Percentiles rank a stretch among this genome's conserved stretches.
Evolutionary conservation across 2,888 invertebrate genomes (phyloP).

Genomic region (Cosmia trapezina): DNA sequence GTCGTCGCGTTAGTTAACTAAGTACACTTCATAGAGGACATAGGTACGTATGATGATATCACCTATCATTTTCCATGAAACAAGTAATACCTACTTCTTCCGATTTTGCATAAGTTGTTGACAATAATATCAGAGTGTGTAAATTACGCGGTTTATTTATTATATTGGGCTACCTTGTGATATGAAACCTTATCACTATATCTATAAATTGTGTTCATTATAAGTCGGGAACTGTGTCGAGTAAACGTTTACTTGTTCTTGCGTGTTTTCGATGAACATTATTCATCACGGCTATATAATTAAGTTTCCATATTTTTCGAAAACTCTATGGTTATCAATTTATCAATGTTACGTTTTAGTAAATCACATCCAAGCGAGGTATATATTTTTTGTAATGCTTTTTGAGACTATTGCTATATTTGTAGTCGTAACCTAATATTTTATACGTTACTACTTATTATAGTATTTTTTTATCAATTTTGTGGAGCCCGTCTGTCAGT

Average conservation of each 20-base stretch:
- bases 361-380: constrained; percentile 76
- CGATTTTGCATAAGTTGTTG: constrained; percentile 49
- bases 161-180: constrained; percentile 81
- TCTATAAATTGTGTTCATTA: constrained; percentile 85
- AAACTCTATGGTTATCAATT: constrained; percentile 48
- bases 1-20: neutral
- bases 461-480: constrained; percentile 19
- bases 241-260: constrained; percentile 78
- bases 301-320: constrained; percentile 15
- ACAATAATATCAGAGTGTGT: constrained; percentile 28
- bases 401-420: constrained; percentile 25
- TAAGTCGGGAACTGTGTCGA: constrained; percentile 77
- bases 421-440: constrained; percentile 23
- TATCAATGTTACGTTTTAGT: constrained; percentile 79
- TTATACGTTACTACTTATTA: neutral
- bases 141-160: constrained; percentile 65
- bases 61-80: constrained; percentile 37
- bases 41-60: neutral
- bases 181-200: constrained; percentile 86
- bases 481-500: constrained; percentile 8
- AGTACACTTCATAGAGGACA: constrained; percentile 1
- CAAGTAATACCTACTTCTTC: constrained; percentile 27
- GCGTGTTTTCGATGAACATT: constrained; percentile 62
- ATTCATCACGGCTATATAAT: constrained; percentile 31
- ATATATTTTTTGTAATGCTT: constrained; percentile 54